Evolutionary conservation across 1,140 invertebrate species (phyloP), one percentile per base, ranked within the genome.

Genomic region (Campoletis sonorensis): DNA sequence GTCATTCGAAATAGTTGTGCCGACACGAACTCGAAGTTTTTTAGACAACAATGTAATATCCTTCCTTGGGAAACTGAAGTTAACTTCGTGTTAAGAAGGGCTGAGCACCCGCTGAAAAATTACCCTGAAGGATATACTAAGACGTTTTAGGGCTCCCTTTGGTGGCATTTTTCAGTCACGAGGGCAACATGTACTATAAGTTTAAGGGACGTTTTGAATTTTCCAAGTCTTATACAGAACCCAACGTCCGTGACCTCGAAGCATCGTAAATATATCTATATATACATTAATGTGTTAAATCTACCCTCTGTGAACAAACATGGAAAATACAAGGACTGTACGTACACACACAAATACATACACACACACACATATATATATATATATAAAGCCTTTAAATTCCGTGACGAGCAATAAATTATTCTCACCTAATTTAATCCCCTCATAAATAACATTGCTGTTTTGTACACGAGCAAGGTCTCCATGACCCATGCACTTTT

Each of bases 371-470:
- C 23, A 33, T 70, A 67, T 27, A 79, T n/a, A 61, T n/a, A n/a
- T n/a, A n/a, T n/a, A n/a, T n/a, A n/a, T 13, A 26, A 11, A 79
- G 61, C 67, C 30, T 26, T 40, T 79, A 27, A 72, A 64, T 37
- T 64, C 51, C 72, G 73, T 83, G 82, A 83, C 77, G 79, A 83
- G 78, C 51, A 83, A 83, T 83, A 83, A 83, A 81, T 83, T 81
- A 83, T 80, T 81, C 78, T 83, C 64, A 81, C 73, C 79, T 58
- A 83, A 83, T 83, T 78, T 81, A 75, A 83, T 79, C 79, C 78
- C 75, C 72, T 79, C 82, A 83, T 83, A 83, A 83, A 83, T 83
- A 83, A 54, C 72, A 33, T 30, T 64, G 58, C 75, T 80, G 45
- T 26, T 51, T 58, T 37, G 73, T 80, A 27, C 11, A 51, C 33